Evolutionary conservation across 2,888 invertebrate species (phyloP), one percentile per base, ranked within the genome.

Genomic region (Branchellion lobata): DNA sequence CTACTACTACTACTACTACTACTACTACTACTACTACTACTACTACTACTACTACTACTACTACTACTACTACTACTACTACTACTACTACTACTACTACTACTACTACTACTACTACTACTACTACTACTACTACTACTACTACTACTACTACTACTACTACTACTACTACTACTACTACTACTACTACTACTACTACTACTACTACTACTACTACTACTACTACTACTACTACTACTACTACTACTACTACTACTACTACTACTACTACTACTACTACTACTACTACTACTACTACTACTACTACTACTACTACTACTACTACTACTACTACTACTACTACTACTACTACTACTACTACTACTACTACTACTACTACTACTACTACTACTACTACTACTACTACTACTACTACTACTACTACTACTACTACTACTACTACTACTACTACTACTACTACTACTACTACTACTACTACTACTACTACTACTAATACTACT

Each of bases 121-220:
- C 31, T 29, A 72, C 72, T 72, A 72, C 72, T 21, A 65, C 65
- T 65, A 65, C 65, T 65, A 65, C 65, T 65, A 65, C 65, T 21
- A 65, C 65, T 65, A 65, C 65, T 65, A 65, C 65, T 21, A 65
- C 65, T 21, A 65, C 65, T 65, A 65, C 65, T 65, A 65, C 65
- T 21, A 65, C 65, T 65, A 27, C n/a, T 65, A 27, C 24, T 27
- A 3, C 27, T 1, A 8, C 5, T 5, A 65, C 24, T 24, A 3
- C 27, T 2, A 2, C 2, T 33, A 2, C 34, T 24, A 34, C 34
- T 29, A 72, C 21, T 0, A 11, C 29, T 24, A 33, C 34, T 24
- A 11, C 14, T 24, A 24, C 31, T 24, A 24, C 21, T 14, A 51
- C 53, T 21, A 51, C 53, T 18, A 51, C 21, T 24, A 11, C 11